Evolutionary conservation across 2,888 invertebrate species (phyloP).

Genomic region (Drosophila phalerata): DNA sequence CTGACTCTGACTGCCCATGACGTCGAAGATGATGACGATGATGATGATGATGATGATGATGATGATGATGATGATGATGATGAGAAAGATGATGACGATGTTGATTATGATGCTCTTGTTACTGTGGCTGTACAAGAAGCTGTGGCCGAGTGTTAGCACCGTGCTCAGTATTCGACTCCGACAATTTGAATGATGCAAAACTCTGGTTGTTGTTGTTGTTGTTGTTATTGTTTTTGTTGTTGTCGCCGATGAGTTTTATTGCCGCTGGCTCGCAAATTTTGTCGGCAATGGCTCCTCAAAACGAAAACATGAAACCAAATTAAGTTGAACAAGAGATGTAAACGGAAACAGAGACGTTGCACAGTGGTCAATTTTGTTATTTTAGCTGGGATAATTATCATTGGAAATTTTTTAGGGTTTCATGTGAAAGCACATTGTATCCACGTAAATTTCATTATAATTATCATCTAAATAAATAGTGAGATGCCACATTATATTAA

Average conservation of each 20-base stretch:
- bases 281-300: slow-evolving; percentile 62
- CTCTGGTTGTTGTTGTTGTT: slow-evolving; percentile 30
- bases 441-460: too few species aligned
- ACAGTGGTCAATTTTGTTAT: background rate
- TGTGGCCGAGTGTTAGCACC: slow-evolving; percentile 16
- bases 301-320: slow-evolving; percentile 77
- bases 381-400: background rate
- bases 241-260: slow-evolving; percentile 63
- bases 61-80: slow-evolving; percentile 9
- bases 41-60: slow-evolving; percentile 41
- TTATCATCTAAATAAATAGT: too few species aligned
- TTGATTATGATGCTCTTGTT: slow-evolving; percentile 27
- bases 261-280: slow-evolving; percentile 55
- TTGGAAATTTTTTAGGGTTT: too few species aligned
- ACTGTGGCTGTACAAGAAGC: slow-evolving; percentile 20
- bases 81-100: slow-evolving; percentile 13
- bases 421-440: too few species aligned
- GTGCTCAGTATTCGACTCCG: slow-evolving; percentile 14
- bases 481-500: too few species aligned
- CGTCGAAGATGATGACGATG: slow-evolving; percentile 39
- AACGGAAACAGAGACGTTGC: slow-evolving; percentile 7
- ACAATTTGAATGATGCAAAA: slow-evolving; percentile 57
- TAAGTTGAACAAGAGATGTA: slow-evolving; percentile 61
- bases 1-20: slow-evolving; percentile 37
- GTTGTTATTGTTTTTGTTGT: slow-evolving; percentile 15